Base-by-base conservation (phyloP, 2,888 invertebrate species). In the Rugalucina vietnamica region DNA sequence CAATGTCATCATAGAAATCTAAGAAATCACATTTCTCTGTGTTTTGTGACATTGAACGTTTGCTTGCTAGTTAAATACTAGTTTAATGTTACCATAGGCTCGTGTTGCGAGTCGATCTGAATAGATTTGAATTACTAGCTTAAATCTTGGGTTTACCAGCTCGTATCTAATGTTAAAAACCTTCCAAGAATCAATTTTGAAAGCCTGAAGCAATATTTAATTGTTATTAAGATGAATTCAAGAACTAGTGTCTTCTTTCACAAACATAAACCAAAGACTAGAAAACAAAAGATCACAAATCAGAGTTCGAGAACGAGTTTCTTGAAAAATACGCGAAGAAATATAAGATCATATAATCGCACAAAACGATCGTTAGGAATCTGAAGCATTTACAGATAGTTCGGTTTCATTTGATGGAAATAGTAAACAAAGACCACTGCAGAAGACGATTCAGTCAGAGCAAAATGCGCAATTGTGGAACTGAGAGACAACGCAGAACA, bases 41-140 rank as follows among this genome's bases (percentile, higher is more conserved):
- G 65, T 65, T 34, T 65, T 65, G 76, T 69, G 84, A 85, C 82
- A 82, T 57, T 36, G 57, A 75, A 78, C 87, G 85, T 80, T 81
- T 87, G 87, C 81, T 84, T 79, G 81, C 76, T 79, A 72, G 80
- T 82, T 87, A 87, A 87, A 87, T 84, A 87, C 82, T 82, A 84
- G 87, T 87, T 87, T 87, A 81, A 73, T 69, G 85, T 87, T 87
- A 83, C 84, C 27, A 49, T 57, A 27, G 79, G 80, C 87, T 82
- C 87, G 87, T 84, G 87, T 76, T 77, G 34, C 37, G 27, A 57
- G 75, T n/a, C 1, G 65, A 10, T 65, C 3, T 65, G 65, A 65
- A 65, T n/a, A 34, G 65, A 5, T 4, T 65, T 21, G 32, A 65
- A 65, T 65, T 65, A 34, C 65, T 65, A 18, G 34, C 21, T 32